phyloP scores from a whole-genome alignment of 2,797 vertebrate genomes.

The Anguilla obscura region DNA sequence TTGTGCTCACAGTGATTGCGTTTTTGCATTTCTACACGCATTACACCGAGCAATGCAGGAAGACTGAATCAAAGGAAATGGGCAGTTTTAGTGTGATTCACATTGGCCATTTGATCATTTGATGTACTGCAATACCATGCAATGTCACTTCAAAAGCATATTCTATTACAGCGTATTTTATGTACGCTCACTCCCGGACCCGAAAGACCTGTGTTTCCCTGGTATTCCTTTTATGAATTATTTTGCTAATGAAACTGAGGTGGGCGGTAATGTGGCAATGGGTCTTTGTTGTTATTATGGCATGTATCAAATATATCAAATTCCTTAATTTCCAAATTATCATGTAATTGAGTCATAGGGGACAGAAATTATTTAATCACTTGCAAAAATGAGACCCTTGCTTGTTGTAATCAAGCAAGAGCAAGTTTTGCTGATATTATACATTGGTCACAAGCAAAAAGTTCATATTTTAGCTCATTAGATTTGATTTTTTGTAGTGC shows the following conservation, averaged over 20 bases:
- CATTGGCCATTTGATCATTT: conserved; percentile 6
- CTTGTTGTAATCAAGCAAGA: conserved; percentile 51
- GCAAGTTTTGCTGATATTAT: conserved; percentile 30
- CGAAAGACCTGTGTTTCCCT: not conserved
- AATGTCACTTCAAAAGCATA: not conserved
- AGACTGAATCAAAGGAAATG: not conserved
- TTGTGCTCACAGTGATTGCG: not conserved
- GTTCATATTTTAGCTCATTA: not conserved
- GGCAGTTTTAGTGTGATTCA: not conserved
- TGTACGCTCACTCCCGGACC: not conserved
- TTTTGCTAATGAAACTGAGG: conserved; percentile 26
- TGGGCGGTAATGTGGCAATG: not conserved
- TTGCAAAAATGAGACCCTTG: conserved; percentile 48
- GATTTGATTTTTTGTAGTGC: not conserved
- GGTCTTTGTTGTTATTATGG: conserved; percentile 26
- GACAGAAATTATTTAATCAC: conserved; percentile 44
- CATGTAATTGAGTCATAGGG: conserved; percentile 9
- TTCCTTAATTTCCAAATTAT: conserved; percentile 9
- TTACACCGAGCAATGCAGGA: not conserved
- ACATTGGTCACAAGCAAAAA: not conserved
- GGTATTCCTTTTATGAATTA: not conserved
- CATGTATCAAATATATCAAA: not conserved
- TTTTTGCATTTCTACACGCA: not conserved
- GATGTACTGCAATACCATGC: not conserved
- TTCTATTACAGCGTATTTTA: not conserved